Evolutionary conservation across 2,113 vertebrate genomes (phyloP).

Genomic region (Erpornis zantholeuca): DNA sequence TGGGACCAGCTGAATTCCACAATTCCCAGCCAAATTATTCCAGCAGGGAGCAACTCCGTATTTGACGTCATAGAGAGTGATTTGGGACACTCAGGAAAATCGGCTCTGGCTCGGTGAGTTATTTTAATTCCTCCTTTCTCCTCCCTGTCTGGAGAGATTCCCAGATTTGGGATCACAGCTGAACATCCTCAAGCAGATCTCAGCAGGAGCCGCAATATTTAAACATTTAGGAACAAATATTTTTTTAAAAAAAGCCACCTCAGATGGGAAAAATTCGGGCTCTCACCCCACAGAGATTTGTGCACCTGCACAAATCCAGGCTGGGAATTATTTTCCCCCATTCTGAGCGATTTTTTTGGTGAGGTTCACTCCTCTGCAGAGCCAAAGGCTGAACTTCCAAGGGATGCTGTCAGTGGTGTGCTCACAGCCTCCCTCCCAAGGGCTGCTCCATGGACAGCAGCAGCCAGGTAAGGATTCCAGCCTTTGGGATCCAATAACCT

Average conservation of each 20-base stretch:
- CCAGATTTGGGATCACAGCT: not conserved
- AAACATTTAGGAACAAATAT: not conserved
- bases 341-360: not conserved
- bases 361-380: not conserved
- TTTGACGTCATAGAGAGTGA: fast-evolving
- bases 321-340: not conserved
- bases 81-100: not conserved
- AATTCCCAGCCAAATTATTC: not conserved
- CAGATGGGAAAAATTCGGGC: not conserved
- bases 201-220: not conserved
- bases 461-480: not conserved
- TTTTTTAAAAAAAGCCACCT: not conserved
- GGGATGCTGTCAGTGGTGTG: not conserved
- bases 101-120: not conserved
- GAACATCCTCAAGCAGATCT: not conserved
- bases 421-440: not conserved
- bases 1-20: not conserved
- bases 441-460: not conserved
- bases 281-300: not conserved
- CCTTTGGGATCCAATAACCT: not conserved
- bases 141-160: not conserved
- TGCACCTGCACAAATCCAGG: not conserved
- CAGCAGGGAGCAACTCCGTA: not conserved
- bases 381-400: not conserved
- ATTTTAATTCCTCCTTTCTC: not conserved